Evolutionary conservation across 2,797 vertebrate species (phyloP).

Genomic region (Erethizon dorsatum): DNA sequence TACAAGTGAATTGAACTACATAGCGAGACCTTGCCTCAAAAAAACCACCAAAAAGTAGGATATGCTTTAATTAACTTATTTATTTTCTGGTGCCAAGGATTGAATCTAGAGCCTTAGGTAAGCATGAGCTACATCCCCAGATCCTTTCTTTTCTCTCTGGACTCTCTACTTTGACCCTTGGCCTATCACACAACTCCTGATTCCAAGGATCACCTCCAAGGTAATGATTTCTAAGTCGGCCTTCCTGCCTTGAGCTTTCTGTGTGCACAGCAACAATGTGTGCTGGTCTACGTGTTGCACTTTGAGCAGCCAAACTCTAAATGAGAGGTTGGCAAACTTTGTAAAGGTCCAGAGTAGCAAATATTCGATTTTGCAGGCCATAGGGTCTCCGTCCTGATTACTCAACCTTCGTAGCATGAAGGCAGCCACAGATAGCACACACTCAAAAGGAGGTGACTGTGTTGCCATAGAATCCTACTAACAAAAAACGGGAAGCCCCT

Average conservation of each 20-base stretch:
- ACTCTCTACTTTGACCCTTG: not conserved
- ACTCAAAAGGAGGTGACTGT: not conserved
- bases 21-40: not conserved
- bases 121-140: no score
- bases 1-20: not conserved
- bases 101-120: not conserved
- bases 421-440: not conserved
- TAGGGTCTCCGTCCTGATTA: not conserved
- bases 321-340: not conserved
- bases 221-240: not conserved
- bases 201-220: not conserved
- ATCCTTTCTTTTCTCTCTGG: not conserved
- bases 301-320: not conserved
- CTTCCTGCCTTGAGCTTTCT: not conserved
- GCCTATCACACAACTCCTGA: not conserved
- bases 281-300: not conserved
- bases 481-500: not conserved
- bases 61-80: not conserved
- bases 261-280: not conserved
- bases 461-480: not conserved
- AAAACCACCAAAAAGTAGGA: not conserved
- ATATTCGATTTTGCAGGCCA: not conserved
- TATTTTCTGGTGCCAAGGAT: not conserved
- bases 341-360: not conserved
- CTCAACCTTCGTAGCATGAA: not conserved